These are phyloP conservation scores for Tauraco hartlaubi DNA, from an alignment of 2,797 vertebrate species.

Conservation along the genomic window DNA sequence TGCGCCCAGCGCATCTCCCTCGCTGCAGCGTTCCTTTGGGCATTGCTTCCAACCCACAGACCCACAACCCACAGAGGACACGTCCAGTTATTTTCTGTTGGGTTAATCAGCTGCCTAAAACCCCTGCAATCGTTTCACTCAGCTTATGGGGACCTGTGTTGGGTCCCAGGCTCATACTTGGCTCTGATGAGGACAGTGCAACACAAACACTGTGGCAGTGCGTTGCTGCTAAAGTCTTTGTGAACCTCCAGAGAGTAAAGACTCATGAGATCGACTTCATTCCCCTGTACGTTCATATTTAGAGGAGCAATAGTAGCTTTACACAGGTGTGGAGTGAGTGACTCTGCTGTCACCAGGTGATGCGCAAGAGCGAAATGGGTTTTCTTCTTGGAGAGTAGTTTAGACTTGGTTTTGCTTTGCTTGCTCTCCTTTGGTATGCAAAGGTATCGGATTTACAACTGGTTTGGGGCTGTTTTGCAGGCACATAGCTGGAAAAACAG, in stretches of 20 bases:
- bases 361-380: not conserved
- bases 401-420: not conserved
- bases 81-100: too few species aligned
- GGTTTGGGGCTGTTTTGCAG: not conserved
- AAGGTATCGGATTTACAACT: not conserved
- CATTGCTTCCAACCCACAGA: not conserved
- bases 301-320: not conserved
- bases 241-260: not conserved
- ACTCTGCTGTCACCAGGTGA: not conserved
- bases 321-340: not conserved
- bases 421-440: not conserved
- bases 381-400: not conserved
- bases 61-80: too few species aligned
- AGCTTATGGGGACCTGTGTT: not conserved
- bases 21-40: not conserved
- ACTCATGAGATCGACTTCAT: not conserved
- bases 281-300: not conserved
- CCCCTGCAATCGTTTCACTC: not conserved
- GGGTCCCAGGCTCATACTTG: not conserved
- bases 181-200: not conserved
- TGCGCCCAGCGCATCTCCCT: accelerated
- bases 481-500: not conserved
- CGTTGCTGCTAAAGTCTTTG: not conserved
- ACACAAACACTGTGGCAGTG: accelerated
- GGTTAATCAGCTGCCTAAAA: not conserved